These are phyloP conservation scores for Sphaerodactylus townsendi DNA, from an alignment of 2,113 vertebrate genomes.

Conservation along the genomic window DNA sequence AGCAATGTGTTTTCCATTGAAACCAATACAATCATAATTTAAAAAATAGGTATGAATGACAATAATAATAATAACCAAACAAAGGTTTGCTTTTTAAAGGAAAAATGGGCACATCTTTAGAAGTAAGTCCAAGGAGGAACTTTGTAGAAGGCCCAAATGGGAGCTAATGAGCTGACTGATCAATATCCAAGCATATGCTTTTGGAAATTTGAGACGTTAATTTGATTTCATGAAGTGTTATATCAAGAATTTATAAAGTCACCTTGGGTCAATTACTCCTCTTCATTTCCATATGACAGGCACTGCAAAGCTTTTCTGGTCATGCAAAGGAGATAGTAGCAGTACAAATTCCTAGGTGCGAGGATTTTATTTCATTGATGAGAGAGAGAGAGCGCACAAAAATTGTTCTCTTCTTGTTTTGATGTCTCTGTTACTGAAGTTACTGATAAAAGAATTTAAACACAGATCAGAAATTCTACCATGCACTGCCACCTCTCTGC, in stretches of 20 bases:
- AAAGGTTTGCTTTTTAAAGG: too few species aligned
- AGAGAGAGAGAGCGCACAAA: neutral
- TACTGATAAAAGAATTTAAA: neutral
- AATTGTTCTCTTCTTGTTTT: neutral
- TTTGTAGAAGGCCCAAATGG: conserved; percentile 17
- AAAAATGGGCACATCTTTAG: neutral
- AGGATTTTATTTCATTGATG: neutral
- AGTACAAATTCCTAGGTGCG: fast-evolving
- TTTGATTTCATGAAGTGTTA: conserved; percentile 41
- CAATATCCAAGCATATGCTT: conserved; percentile 51
- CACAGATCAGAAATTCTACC: neutral
- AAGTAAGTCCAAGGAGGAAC: neutral
- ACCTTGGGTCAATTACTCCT: conserved; percentile 32
- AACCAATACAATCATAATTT: too few species aligned
- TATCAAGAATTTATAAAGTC: conserved; percentile 23
- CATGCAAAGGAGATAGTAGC: neutral
- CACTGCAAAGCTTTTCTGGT: neutral
- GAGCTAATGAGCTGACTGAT: conserved; percentile 25
- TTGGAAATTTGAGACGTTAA: conserved; percentile 14
- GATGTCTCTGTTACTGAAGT: fast-evolving
- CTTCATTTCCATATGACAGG: conserved; percentile 25
- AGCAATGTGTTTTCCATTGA: too few species aligned
- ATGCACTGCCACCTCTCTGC: neutral
- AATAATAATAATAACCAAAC: too few species aligned
- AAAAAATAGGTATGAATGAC: too few species aligned